phyloP scores from a whole-genome alignment of 2,113 vertebrate genomes.

The Sceloporus tristichus region DNA sequence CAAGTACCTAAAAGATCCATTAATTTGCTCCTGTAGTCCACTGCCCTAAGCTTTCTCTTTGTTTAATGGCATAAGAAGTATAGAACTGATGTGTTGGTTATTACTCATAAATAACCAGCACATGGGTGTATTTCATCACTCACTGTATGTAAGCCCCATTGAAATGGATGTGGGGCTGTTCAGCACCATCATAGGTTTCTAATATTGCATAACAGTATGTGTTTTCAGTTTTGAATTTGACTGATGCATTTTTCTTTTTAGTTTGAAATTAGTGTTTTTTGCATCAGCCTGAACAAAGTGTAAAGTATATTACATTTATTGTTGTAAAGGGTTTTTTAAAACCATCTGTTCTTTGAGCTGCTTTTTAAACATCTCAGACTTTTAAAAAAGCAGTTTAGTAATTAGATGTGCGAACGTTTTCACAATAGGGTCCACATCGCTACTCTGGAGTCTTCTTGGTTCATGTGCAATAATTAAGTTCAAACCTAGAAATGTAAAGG shows the following conservation, averaged over 20 bases:
- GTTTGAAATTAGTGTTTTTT: background rate
- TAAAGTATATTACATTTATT: too few relatives aligned
- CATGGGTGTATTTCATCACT: background rate
- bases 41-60: background rate
- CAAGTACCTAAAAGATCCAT: background rate
- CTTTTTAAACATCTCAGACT: background rate
- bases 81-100: background rate
- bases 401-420: background rate
- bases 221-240: conserved; percentile 1
- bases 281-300: too few relatives aligned
- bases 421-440: background rate
- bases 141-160: background rate
- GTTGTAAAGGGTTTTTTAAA: background rate
- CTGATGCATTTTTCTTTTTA: background rate
- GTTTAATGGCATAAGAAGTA: background rate
- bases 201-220: background rate
- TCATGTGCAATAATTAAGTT: too few relatives aligned
- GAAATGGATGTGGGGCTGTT: background rate
- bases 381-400: background rate
- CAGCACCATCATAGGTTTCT: background rate
- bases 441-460: too few relatives aligned
- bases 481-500: background rate
- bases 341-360: background rate
- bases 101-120: background rate
- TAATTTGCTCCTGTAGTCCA: background rate